Evolutionary conservation across 1,140 invertebrate genomes (phyloP).

Genomic region (Drosophila biarmipes): DNA sequence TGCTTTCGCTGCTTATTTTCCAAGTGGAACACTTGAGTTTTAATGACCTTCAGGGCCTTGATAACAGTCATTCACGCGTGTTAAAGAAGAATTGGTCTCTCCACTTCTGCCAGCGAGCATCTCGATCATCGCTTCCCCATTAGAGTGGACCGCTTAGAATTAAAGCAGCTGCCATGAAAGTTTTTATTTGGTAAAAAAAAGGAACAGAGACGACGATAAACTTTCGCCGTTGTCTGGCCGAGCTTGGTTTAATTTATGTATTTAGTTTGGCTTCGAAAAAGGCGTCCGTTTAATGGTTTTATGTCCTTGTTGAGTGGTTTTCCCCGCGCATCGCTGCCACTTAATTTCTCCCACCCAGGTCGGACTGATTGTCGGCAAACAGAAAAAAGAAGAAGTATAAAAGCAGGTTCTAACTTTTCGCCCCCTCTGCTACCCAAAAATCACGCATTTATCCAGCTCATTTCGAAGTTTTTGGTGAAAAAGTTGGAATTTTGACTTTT

Average conservation of each 20-base stretch:
- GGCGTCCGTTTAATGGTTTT: slow-evolving; percentile 67
- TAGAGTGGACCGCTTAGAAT: slow-evolving; percentile 46
- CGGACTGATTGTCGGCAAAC: slow-evolving; percentile 44
- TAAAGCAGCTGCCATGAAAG: slow-evolving; percentile 65
- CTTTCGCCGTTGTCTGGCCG: slow-evolving; percentile 53
- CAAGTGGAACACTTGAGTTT: slow-evolving; percentile 68
- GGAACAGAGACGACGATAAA: slow-evolving; percentile 42
- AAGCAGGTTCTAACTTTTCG: slow-evolving; percentile 24
- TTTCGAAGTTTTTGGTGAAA: slow-evolving; percentile 38
- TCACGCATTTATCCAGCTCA: slow-evolving; percentile 31
- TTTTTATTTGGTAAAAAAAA: slow-evolving; percentile 49
- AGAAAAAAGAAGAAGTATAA: slow-evolving; percentile 11
- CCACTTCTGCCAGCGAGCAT: slow-evolving; percentile 21
- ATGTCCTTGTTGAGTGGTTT: slow-evolving; percentile 63
- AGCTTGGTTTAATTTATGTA: slow-evolving; percentile 71
- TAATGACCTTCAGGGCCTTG: slow-evolving; percentile 70
- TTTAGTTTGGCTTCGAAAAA: slow-evolving; percentile 69
- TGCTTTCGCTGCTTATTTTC: slow-evolving; percentile 55
- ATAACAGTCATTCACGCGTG: slow-evolving; percentile 72
- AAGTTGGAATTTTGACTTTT: slow-evolving; percentile 47
- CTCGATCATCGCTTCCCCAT: slow-evolving; percentile 19
- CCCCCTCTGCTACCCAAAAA: background rate
- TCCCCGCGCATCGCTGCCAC: slow-evolving; percentile 34
- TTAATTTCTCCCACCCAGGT: slow-evolving; percentile 31
- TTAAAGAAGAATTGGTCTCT: slow-evolving; percentile 53